Evolutionary conservation across 2,888 invertebrate species (phyloP).

Genomic region (Apamea epomidion): DNA sequence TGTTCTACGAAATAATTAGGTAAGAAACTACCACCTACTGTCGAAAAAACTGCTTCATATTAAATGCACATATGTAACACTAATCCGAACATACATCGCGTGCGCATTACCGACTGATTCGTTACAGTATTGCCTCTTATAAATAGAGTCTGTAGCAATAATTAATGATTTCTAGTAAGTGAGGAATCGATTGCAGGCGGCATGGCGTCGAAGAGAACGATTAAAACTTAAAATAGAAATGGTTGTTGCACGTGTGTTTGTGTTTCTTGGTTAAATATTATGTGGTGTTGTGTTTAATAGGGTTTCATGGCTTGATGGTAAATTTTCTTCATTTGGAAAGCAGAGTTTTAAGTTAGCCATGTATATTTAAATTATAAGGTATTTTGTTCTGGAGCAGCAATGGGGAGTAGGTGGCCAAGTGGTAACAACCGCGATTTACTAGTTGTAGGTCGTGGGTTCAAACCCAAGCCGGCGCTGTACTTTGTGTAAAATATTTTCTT

Average conservation of each 20-base stretch:
- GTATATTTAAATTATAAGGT: neutral
- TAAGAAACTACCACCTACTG: neutral
- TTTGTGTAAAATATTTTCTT: too few relatives aligned
- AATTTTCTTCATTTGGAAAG: neutral
- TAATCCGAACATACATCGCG: constrained; percentile 46
- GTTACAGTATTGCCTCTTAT: constrained; percentile 18
- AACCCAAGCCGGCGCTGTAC: too few relatives aligned
- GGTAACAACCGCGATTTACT: too few relatives aligned
- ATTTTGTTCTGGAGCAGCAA: too few relatives aligned
- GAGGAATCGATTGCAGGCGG: constrained; percentile 50
- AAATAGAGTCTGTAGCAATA: constrained; percentile 53
- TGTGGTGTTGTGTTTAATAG: neutral
- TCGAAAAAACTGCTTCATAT: constrained; percentile 27
- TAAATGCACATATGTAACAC: constrained; percentile 30
- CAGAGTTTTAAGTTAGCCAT: neutral
- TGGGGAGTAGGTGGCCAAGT: too few relatives aligned
- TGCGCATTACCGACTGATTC: constrained; percentile 30
- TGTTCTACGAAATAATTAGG: neutral
- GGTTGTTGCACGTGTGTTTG: constrained; percentile 3
- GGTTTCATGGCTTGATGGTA: neutral
- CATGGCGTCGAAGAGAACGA: constrained; percentile 34
- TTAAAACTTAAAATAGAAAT: constrained; percentile 43
- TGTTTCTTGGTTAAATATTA: constrained; percentile 8
- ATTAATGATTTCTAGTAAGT: constrained; percentile 51
- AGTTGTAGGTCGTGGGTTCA: too few relatives aligned